These are phyloP conservation scores for Chrysotoxum bicinctum DNA, from an alignment of 2,888 invertebrate genomes.

Conservation along the genomic window DNA sequence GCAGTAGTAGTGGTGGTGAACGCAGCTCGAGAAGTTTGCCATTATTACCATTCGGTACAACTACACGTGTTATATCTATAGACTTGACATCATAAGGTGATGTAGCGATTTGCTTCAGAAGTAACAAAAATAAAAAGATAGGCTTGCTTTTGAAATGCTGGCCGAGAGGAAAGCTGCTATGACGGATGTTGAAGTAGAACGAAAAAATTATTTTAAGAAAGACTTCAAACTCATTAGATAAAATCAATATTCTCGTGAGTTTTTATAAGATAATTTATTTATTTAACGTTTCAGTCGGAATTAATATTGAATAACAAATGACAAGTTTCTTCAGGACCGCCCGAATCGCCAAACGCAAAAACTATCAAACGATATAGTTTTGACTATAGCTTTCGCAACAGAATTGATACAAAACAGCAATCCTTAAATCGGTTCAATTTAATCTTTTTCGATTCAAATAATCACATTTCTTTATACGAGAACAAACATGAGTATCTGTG, in stretches of 20 bases:
- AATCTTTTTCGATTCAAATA: not conserved
- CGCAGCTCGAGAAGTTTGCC: slow-evolving; percentile 75
- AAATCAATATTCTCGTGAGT: not conserved
- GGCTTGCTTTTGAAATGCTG: not conserved
- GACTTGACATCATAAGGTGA: slow-evolving; percentile 79
- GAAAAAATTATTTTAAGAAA: not conserved
- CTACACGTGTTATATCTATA: slow-evolving; percentile 79
- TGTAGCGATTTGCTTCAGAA: not conserved
- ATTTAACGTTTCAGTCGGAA: not conserved
- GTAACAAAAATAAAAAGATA: not conserved
- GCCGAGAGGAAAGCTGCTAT: not conserved
- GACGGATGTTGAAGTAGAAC: not conserved
- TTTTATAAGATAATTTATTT: not conserved
- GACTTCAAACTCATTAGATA: not conserved
- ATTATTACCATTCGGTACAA: slow-evolving; percentile 76
- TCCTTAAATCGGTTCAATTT: not conserved
- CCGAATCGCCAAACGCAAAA: not conserved
- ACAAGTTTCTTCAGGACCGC: too few relatives aligned
- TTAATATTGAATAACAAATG: not conserved
- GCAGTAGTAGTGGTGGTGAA: slow-evolving; percentile 65
- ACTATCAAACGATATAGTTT: not conserved
- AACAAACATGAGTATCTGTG: not conserved
- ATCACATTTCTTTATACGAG: not conserved
- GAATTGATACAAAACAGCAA: not conserved
- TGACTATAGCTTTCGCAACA: not conserved